These are phyloP conservation scores for Xenopus borealis DNA, from an alignment of 2,113 vertebrate genomes.

Conservation along the genomic window DNA sequence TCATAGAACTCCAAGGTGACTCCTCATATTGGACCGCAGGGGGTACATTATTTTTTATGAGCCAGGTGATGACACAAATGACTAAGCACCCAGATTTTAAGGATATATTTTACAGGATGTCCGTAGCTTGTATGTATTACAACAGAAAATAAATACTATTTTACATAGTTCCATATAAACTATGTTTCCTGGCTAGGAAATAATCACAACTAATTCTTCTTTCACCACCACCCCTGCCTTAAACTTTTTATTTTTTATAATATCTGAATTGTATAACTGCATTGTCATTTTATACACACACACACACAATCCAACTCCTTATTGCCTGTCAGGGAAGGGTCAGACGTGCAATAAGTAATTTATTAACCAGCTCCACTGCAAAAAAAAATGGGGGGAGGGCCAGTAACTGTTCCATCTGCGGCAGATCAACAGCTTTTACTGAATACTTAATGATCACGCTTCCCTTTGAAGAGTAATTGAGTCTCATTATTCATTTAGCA, in stretches of 20 bases:
- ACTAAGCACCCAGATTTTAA: too few relatives aligned
- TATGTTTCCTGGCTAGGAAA: too few relatives aligned
- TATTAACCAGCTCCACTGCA: slow-evolving; percentile 22
- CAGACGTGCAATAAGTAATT: slow-evolving; percentile 36
- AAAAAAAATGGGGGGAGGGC: neutral
- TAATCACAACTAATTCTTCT: too few relatives aligned
- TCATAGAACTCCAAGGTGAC: too few relatives aligned
- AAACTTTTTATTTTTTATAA: neutral
- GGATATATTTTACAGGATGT: too few relatives aligned
- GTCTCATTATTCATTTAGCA: slow-evolving; percentile 43
- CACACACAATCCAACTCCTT: slow-evolving; percentile 15
- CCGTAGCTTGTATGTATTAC: too few relatives aligned
- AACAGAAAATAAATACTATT: too few relatives aligned
- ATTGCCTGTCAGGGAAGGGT: slow-evolving; percentile 27
- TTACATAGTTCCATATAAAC: too few relatives aligned
- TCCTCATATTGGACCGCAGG: too few relatives aligned
- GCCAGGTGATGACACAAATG: too few relatives aligned
- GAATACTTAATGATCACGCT: slow-evolving; percentile 28
- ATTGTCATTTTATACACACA: neutral
- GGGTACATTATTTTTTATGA: too few relatives aligned
- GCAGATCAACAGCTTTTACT: slow-evolving; percentile 24
- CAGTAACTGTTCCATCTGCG: slow-evolving; percentile 11
- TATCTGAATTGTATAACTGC: neutral
- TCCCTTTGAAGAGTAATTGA: slow-evolving; percentile 31
- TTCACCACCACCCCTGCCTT: too few relatives aligned